A percentile compares a stretch with the other conserved stretches of the same genome.
Conservation (phyloP, 2,797 vertebrate species). For the Loris lydekkerianus region DNA sequence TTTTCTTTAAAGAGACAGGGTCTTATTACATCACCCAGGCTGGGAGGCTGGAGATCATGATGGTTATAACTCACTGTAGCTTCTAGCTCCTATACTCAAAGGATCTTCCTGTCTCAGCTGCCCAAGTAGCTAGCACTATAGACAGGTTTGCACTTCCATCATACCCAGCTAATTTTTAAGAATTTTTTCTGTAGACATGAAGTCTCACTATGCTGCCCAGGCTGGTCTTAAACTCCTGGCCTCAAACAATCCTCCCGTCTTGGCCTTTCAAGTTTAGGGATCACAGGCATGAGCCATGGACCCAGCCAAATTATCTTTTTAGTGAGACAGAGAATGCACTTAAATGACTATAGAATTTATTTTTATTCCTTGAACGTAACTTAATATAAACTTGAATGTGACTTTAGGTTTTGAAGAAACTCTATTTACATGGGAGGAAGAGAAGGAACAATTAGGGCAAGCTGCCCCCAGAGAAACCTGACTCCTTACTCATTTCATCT, state of each 20-base stretch:
- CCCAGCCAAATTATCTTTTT: background rate
- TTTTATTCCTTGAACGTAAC: background rate
- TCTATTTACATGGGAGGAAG: background rate
- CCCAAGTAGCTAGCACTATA: background rate
- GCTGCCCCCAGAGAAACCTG: background rate
- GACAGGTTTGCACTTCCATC: fast-evolving
- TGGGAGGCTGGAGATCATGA: background rate
- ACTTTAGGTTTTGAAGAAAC: background rate
- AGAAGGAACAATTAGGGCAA: background rate
- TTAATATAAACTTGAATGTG: background rate
- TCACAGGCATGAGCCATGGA: background rate
- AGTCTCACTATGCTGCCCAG: background rate
- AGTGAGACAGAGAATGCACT: background rate
- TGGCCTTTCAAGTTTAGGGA: background rate
- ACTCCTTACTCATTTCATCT: background rate
- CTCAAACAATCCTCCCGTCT: background rate
- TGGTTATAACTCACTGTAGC: background rate
- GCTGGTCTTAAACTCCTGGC: background rate
- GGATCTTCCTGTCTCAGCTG: background rate
- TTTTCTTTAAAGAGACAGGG: background rate
- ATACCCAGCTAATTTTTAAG: background rate
- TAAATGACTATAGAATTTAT: background rate
- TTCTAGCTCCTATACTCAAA: background rate
- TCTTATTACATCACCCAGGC: background rate
- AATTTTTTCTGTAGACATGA: background rate